Evolutionary conservation across 2,888 invertebrate genomes (phyloP).

Genomic region (Erebia ligea): DNA sequence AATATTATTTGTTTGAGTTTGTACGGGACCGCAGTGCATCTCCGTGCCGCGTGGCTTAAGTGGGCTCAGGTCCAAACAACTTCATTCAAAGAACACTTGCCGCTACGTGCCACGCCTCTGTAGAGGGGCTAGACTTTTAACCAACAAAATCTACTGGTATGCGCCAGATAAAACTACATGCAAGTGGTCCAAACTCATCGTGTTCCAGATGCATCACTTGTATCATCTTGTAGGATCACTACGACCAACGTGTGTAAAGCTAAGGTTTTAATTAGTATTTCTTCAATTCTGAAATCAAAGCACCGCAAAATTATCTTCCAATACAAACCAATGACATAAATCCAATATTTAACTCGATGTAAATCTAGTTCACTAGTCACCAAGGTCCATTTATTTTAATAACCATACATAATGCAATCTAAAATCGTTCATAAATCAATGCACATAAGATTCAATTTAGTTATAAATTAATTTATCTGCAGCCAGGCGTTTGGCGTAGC

Average conservation of each 20-base stretch:
- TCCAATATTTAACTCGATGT: constrained; percentile 29
- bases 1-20: no score
- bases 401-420: constrained; percentile 14
- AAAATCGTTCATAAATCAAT: constrained; percentile 28
- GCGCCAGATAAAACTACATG: no score
- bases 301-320: background rate
- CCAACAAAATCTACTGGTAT: no score
- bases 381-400: constrained; percentile 37
- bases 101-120: no score
- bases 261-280: background rate
- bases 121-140: no score
- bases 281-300: background rate
- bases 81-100: no score
- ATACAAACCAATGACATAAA: background rate
- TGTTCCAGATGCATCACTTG: no score
- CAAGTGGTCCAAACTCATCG: no score
- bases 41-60: no score
- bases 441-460: constrained; percentile 24
- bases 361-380: constrained; percentile 38
- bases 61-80: no score
- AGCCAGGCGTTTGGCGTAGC: constrained; percentile 52
- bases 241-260: background rate
- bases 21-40: no score
- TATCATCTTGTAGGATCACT: no score
- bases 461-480: constrained; percentile 38